Evolutionary conservation across 2,113 vertebrate species (phyloP), one percentile per base, ranked within the genome.

Genomic region (Acrocephalus kingi): DNA sequence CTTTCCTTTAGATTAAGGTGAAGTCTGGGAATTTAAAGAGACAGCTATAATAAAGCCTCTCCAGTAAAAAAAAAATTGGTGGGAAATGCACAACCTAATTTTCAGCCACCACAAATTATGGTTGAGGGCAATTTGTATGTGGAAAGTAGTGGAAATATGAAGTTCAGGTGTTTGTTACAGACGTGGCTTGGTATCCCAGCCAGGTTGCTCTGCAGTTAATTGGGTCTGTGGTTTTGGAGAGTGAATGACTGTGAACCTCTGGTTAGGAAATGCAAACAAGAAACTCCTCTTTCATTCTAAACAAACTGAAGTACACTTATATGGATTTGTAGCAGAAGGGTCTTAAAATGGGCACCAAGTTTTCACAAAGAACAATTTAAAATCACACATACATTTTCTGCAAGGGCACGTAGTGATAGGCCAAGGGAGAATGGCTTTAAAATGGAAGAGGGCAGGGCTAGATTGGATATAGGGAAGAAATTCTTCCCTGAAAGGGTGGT

Each of bases 81-180:
- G 79, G 75, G 45, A 76, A 88, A 77, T 35, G 39, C 66, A 77
- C 51, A 45, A 15, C 54, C 64, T 84, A 35, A 86, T 90, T 90
- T 94, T 49, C 61, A 78, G 6, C 46, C 49, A 39, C 92, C 86
- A 52, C 84, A 93, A 91, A 93, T 33, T 51, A n/a, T 18, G 88
- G 35, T 4, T 81, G 52, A 58, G 83, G 72, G 79, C 33, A 86
- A 76, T 88, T 79, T 71, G 45, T 84, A 11, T 1, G 62, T 46
- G 83, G 46, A 74, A 96, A 93, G 17, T 3, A n/a, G 74, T 87
- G 78, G 84, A 84, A 95, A 89, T 64, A 46, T 0, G 17, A 92
- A 69, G 54, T 78, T 94, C 71, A 93, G 91, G 91, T 95, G 93
- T 67, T 81, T 27, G 69, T 61, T 79, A 39, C 18, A 79, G 79